These are phyloP conservation scores for Lydus trimaculatus DNA, from an alignment of 2,888 invertebrate genomes.

Conservation along the genomic window DNA sequence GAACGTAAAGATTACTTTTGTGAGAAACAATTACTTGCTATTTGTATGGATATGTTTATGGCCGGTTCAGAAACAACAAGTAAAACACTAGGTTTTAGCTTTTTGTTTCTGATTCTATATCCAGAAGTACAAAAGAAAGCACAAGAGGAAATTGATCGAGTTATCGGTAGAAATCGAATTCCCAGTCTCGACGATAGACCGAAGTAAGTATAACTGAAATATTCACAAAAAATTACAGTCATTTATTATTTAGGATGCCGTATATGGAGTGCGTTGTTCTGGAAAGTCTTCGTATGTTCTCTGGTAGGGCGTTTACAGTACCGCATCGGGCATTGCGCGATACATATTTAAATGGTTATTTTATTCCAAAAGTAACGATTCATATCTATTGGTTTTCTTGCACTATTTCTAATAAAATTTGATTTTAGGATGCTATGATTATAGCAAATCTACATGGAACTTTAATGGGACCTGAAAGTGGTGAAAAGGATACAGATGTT, in stretches of 20 bases:
- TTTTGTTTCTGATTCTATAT: constrained; percentile 75
- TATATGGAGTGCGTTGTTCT: constrained; percentile 80
- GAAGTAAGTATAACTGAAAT: constrained; percentile 63
- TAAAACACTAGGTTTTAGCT: constrained; percentile 79
- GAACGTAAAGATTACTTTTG: constrained; percentile 67
- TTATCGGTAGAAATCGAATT: constrained; percentile 72
- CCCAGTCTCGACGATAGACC: constrained; percentile 76
- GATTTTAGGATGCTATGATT: constrained; percentile 78
- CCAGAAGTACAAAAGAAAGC: constrained; percentile 78
- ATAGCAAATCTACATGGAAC: constrained; percentile 78
- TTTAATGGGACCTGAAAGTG: constrained; percentile 70
- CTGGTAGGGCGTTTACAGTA: constrained; percentile 79
- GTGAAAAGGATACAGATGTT: constrained; percentile 72
- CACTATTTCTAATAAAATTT: constrained; percentile 9
- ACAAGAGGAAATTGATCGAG: constrained; percentile 78
- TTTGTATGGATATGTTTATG: constrained; percentile 86
- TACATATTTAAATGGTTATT: constrained; percentile 74
- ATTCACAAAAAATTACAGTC: background rate
- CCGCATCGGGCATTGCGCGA: constrained; percentile 80
- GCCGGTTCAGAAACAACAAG: constrained; percentile 88
- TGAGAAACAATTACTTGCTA: constrained; percentile 79
- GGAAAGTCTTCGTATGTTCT: constrained; percentile 81
- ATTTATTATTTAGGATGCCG: constrained; percentile 69
- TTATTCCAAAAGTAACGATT: constrained; percentile 76
- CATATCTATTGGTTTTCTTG: background rate